These are phyloP conservation scores for Panagrolaimus sp. DNA, from an alignment of 1,140 invertebrate genomes.

Conservation along the genomic window DNA sequence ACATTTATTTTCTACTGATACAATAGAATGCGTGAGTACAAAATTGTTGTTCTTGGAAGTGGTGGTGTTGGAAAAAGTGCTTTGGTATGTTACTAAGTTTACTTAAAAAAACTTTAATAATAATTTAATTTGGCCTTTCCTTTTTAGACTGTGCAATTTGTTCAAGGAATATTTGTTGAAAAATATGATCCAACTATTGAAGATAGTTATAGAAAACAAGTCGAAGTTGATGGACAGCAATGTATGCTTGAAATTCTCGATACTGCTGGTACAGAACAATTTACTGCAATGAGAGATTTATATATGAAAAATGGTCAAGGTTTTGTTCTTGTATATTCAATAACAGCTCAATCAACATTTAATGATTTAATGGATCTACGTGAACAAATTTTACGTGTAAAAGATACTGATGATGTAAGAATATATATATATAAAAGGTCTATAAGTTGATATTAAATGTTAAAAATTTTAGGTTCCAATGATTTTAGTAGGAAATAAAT, in stretches of 20 bases:
- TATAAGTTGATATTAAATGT: not conserved
- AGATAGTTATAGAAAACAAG: constrained; percentile 66
- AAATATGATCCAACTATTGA: constrained; percentile 91
- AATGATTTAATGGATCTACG: constrained; percentile 97
- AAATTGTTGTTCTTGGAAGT: constrained; percentile 90
- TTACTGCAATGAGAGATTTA: constrained; percentile 98
- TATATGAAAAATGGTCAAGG: constrained; percentile 99
- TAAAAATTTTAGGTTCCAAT: constrained; percentile 76
- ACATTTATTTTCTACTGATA: not conserved
- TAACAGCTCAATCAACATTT: constrained; percentile 98
- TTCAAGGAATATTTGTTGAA: constrained; percentile 96
- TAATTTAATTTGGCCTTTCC: not conserved
- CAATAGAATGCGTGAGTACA: constrained; percentile 20
- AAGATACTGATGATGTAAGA: constrained; percentile 67
- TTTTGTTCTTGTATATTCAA: constrained; percentile 97
- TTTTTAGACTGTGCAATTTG: constrained; percentile 82
- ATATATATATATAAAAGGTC: too few relatives aligned
- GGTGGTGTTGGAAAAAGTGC: constrained; percentile 97
- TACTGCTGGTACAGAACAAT: constrained; percentile 99
- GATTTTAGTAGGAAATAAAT: constrained; percentile 99
- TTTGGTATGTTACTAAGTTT: constrained; percentile 64
- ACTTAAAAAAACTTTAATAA: not conserved
- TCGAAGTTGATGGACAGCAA: constrained; percentile 96
- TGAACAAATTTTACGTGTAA: constrained; percentile 97
- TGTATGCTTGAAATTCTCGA: constrained; percentile 99